phyloP scores from a whole-genome alignment of 2,888 invertebrate genomes.

The Drosophila sordidula region DNA sequence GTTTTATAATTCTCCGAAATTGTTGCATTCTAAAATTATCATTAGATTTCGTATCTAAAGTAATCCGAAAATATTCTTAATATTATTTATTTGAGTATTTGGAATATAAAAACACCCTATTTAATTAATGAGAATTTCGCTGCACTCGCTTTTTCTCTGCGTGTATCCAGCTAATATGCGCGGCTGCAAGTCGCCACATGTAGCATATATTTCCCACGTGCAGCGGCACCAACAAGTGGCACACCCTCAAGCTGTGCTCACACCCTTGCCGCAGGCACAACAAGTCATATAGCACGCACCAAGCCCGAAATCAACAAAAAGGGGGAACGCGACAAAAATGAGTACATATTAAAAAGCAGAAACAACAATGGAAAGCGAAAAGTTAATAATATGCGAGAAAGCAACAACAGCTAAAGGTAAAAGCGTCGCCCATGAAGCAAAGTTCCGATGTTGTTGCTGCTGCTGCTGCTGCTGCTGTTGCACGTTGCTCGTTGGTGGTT shows the following conservation, averaged over 20 bases:
- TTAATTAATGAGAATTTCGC: too few relatives aligned
- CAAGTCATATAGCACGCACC: constrained; percentile 72
- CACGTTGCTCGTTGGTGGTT: constrained; percentile 33
- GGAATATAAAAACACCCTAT: too few relatives aligned
- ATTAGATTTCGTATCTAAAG: too few relatives aligned
- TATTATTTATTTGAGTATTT: too few relatives aligned
- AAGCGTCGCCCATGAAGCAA: constrained; percentile 57
- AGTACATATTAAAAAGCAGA: constrained; percentile 58
- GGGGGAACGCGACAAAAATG: constrained; percentile 58
- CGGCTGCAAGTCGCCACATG: constrained; percentile 22
- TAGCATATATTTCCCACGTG: constrained; percentile 63
- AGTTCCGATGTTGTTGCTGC: constrained; percentile 53
- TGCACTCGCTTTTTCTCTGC: neutral
- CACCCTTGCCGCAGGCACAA: constrained; percentile 33
- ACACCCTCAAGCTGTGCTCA: constrained; percentile 52
- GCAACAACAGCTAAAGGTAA: constrained; percentile 47
- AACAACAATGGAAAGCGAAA: constrained; percentile 27
- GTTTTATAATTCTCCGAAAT: too few relatives aligned
- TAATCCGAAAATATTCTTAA: too few relatives aligned
- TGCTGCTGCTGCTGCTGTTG: constrained; percentile 4
- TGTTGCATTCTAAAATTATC: too few relatives aligned
- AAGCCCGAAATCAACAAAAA: constrained; percentile 38
- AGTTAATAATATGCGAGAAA: constrained; percentile 73
- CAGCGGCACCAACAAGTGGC: constrained; percentile 69
- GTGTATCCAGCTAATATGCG: neutral